Percentiles rank a stretch among this genome's conserved stretches.
phyloP scores from a whole-genome alignment of 2,113 vertebrate genomes.

The Chamaea fasciata region DNA sequence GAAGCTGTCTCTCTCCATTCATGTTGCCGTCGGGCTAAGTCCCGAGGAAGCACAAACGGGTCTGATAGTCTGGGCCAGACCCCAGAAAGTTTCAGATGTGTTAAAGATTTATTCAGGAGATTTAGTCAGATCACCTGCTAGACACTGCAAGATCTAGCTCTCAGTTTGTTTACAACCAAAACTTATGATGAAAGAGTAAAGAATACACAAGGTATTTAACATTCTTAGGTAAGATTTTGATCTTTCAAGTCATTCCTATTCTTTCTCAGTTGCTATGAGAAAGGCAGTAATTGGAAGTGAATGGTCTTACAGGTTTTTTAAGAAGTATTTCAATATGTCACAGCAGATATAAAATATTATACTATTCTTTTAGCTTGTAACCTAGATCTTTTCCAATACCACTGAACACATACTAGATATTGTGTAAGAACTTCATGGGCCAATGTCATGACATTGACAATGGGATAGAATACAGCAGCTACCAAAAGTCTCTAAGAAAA shows the following conservation, averaged over 20 bases:
- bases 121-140: not conserved
- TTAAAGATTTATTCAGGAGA: not conserved
- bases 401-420: not conserved
- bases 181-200: not conserved
- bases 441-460: not conserved
- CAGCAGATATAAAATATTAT: not conserved
- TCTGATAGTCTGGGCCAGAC: too few species aligned
- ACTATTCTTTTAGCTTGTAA: not conserved
- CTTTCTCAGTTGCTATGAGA: not conserved
- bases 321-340: not conserved
- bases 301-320: not conserved
- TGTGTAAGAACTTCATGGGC: fast-evolving
- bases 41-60: too few species aligned
- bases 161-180: not conserved
- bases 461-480: not conserved
- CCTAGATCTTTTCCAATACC: not conserved
- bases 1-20: too few species aligned
- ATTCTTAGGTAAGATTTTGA: not conserved
- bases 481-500: not conserved
- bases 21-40: too few species aligned
- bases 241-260: not conserved
- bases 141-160: not conserved
- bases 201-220: not conserved
- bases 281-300: not conserved
- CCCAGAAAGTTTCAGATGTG: not conserved